These are phyloP conservation scores for Haliclona indistincta DNA, from an alignment of 37 sponge, comb jelly and placozoan genomes.

Conservation along the genomic window DNA sequence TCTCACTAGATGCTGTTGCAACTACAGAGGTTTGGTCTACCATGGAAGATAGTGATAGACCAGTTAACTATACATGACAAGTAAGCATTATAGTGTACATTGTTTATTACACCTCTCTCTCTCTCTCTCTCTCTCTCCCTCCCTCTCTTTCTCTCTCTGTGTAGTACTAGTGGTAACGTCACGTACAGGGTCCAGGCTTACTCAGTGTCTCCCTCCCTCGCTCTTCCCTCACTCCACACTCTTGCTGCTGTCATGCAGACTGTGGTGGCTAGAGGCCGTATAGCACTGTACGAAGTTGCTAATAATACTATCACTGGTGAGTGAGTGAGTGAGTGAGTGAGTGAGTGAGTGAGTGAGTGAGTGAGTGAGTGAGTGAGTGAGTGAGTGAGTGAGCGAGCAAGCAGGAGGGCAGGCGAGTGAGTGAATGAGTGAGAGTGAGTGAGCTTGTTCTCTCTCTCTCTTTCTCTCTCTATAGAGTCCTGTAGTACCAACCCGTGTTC, in stretches of 20 bases:
- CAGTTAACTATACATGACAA: no score
- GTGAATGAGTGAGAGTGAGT: neutral
- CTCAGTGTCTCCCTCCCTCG: neutral
- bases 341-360: neutral
- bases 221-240: conserved; percentile 7
- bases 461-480: neutral
- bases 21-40: no score
- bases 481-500: neutral
- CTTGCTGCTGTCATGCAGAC: conserved; percentile 36
- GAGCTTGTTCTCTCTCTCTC: no score
- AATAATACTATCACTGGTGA: neutral
- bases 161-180: neutral
- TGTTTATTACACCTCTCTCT: no score
- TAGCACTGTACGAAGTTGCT: neutral
- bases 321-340: neutral
- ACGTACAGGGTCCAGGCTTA: neutral
- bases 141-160: neutral
- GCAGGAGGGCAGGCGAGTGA: neutral
- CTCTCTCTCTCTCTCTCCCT: neutral
- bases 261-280: conserved; percentile 14
- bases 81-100: no score
- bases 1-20: no score
- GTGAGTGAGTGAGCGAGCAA: neutral
- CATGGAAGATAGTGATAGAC: no score
- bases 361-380: neutral